These are phyloP conservation scores for Aphelocoma californica DNA, from an alignment of 2,797 vertebrate species.

Conservation along the genomic window DNA sequence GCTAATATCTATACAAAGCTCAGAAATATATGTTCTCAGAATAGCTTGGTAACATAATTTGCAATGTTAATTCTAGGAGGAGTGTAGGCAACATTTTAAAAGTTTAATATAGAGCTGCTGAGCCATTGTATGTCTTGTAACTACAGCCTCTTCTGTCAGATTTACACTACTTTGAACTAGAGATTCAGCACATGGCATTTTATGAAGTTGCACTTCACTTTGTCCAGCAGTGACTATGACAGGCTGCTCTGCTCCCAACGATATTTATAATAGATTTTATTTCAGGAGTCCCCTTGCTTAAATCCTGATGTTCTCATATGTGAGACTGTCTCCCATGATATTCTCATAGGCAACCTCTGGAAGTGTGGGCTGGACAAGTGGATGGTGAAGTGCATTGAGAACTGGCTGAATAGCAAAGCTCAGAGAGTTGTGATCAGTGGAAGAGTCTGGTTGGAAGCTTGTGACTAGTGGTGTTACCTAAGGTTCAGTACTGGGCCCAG, in stretches of 20 bases:
- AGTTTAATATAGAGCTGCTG: neutral
- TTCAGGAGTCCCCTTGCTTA: neutral
- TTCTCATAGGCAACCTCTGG: neutral
- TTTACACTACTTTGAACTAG: neutral
- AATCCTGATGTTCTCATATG: neutral
- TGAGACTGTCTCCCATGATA: neutral
- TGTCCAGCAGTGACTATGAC: neutral
- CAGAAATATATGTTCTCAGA: neutral
- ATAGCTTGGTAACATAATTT: neutral
- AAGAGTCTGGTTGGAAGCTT: neutral
- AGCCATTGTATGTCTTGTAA: neutral
- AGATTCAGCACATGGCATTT: neutral
- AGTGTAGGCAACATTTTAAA: neutral
- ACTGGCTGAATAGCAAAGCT: neutral
- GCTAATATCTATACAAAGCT: neutral
- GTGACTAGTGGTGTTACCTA: neutral
- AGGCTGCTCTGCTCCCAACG: neutral
- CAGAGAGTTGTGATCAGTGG: neutral
- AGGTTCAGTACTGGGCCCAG: neutral
- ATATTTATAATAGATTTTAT: neutral
- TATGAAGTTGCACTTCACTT: neutral
- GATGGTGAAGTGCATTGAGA: neutral
- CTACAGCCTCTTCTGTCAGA: neutral
- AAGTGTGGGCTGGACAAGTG: neutral
- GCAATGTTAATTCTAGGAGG: neutral